Evolutionary conservation across 1,140 invertebrate genomes (phyloP), one percentile per base, ranked within the genome.

Genomic region (Acromyrmex echinatior): DNA sequence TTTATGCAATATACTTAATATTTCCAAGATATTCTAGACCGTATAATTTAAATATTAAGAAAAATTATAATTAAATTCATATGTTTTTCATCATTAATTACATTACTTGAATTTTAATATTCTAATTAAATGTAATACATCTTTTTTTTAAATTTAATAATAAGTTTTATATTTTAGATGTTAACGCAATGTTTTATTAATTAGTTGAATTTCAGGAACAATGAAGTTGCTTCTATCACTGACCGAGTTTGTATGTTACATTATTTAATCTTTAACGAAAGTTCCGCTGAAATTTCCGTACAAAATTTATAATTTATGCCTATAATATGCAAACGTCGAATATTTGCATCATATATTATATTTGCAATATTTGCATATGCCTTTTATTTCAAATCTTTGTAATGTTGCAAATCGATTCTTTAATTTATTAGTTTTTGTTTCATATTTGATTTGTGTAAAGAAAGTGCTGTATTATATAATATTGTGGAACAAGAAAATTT

Each of bases 201-300:
- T 77, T 74, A n/a, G 49, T n/a, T 39, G 12, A 39, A 39, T 16
- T 21, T 39, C 0, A 28, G 35, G 16, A 0, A 77, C 49, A 9
- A 12, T 28, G 45, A 63, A 63, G 21, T 31, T 65, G 51, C 14
- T 0, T 14, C 21, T 7, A 65, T 65, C 3, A n/a, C 5, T 4
- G 12, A 66, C 16, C 9, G 4, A 39, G 14, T 28, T 78, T 63
- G 21, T 12, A 63, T 63, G 16, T 79, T 49, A 79, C 1, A 51
- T 65, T 79, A 79, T 65, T 79, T 63, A 78, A 25, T 49, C 21
- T 49, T 78, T 18, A 63, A 49, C 10, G 7, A 78, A 65, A 78
- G 18, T 78, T 78, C 25, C 1, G 10, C 25, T 66, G 1, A 79
- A 51, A 51, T 51, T 51, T 51, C 14, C 18, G 25, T 65, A 65